Evolutionary conservation across 92 coral and sea anemone species (phyloP).

Genomic region (Umimayanthus kanabou): DNA sequence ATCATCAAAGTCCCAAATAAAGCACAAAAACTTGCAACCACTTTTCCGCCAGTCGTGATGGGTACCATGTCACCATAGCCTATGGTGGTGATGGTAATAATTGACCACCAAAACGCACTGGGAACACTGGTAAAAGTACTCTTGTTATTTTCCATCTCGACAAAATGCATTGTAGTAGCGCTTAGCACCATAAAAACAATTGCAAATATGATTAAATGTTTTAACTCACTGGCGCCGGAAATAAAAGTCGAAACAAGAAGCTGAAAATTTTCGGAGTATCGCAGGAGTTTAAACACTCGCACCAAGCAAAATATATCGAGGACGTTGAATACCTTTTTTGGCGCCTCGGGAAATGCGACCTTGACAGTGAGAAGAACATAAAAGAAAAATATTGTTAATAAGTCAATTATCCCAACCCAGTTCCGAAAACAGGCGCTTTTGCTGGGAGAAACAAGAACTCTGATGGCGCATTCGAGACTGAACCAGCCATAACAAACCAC

Average conservation of each 20-base stretch:
- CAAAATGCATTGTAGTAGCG: slow-evolving; percentile 73
- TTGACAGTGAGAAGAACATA: slow-evolving; percentile 64
- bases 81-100: slow-evolving; percentile 78
- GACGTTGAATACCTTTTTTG: slow-evolving; percentile 27
- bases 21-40: slow-evolving; percentile 75
- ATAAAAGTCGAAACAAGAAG: slow-evolving; percentile 67
- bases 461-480: slow-evolving; percentile 74
- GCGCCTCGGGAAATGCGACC: slow-evolving; percentile 61
- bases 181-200: slow-evolving; percentile 64
- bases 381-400: slow-evolving; percentile 68
- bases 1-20: slow-evolving; percentile 77
- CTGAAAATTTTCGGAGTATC: slow-evolving; percentile 75
- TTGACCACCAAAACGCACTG: slow-evolving; percentile 90
- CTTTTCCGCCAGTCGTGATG: slow-evolving; percentile 59
- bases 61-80: slow-evolving; percentile 91
- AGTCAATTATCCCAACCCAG: slow-evolving; percentile 71
- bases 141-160: slow-evolving; percentile 52
- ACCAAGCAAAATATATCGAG: slow-evolving; percentile 62
- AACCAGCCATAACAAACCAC: slow-evolving; percentile 85
- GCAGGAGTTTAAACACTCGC: slow-evolving; percentile 75
- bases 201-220: slow-evolving; percentile 66
- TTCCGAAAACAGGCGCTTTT: slow-evolving; percentile 72
- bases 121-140: slow-evolving; percentile 73
- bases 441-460: slow-evolving; percentile 72
- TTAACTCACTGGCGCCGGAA: slow-evolving; percentile 68